These are phyloP conservation scores for Salvelinus alpinus DNA, from an alignment of 2,113 vertebrate genomes.

Conservation along the genomic window DNA sequence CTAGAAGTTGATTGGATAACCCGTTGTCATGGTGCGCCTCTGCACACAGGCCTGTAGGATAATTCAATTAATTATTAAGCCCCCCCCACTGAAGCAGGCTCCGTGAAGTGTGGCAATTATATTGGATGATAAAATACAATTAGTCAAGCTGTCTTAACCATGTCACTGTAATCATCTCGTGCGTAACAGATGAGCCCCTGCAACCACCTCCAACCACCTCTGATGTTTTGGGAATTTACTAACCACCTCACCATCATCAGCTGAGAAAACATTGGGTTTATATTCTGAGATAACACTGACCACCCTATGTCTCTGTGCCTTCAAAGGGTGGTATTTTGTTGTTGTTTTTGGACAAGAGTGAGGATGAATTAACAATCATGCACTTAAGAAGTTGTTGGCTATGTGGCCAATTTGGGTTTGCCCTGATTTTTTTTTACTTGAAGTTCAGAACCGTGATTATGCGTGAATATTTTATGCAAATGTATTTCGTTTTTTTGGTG, in stretches of 20 bases:
- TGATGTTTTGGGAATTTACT: not conserved
- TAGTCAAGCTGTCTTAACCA: not conserved
- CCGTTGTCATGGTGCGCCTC: not conserved
- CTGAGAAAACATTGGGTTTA: not conserved
- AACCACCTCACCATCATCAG: not conserved
- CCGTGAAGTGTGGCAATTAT: not conserved
- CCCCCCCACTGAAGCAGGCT: not conserved
- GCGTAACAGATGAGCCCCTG: not conserved
- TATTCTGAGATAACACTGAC: conserved; percentile 1
- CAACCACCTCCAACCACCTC: not conserved
- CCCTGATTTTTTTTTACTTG: not conserved
- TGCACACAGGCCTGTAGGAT: not conserved
- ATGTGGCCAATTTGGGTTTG: not conserved
- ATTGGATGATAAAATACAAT: conserved; percentile 18
- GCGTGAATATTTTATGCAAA: not conserved
- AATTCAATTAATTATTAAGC: conserved; percentile 9
- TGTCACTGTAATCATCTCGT: not conserved
- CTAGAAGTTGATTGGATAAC: not conserved
- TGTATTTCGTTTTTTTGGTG: no score
- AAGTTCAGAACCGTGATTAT: not conserved
- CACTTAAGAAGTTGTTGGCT: not conserved
- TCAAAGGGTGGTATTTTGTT: not conserved
- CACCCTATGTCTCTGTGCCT: not conserved
- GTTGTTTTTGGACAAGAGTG: not conserved
- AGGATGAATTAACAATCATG: not conserved